phyloP scores from a whole-genome alignment of 2,888 invertebrate species.

The Acanthosepion esculentum region DNA sequence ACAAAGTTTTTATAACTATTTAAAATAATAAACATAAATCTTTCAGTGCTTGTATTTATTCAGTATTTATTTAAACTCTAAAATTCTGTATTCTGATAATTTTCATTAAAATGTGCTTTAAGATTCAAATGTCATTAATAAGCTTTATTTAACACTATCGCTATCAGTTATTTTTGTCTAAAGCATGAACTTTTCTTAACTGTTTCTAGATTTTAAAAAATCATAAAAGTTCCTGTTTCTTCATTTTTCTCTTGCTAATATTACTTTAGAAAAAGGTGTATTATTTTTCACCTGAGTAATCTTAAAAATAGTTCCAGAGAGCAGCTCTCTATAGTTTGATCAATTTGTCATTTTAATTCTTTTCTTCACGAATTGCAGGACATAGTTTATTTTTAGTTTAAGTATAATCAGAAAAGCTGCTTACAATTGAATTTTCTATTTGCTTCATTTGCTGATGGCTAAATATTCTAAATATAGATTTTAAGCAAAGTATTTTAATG shows the following conservation, averaged over 20 bases:
- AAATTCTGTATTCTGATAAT: no score
- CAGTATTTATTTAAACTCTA: no score
- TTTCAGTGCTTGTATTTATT: no score
- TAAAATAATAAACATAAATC: no score
- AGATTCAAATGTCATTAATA: no score
- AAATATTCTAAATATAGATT: background rate
- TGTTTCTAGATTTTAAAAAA: background rate
- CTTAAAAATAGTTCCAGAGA: background rate
- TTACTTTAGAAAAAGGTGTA: background rate
- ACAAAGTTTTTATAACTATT: no score
- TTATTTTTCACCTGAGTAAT: background rate
- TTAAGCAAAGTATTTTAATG: background rate
- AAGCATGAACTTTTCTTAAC: background rate
- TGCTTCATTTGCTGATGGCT: background rate
- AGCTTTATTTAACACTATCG: background rate
- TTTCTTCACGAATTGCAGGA: background rate
- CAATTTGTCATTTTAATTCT: background rate
- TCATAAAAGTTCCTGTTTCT: background rate
- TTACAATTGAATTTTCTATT: background rate
- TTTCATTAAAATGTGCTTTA: no score
- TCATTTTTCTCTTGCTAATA: background rate
- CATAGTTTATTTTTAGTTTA: background rate
- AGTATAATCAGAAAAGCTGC: background rate
- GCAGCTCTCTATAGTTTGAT: background rate
- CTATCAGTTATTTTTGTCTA: background rate